These are phyloP conservation scores for Caenorhabditis elegans DNA, from an alignment of 1,140 invertebrate genomes.

Conservation along the genomic window WBcel235 BX284606.5:15697001-15697500, in stretches of 20 bases:
- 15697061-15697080: no score
- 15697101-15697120: no score
- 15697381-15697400: slow-evolving; percentile 42
- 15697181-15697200: slow-evolving; percentile 5
- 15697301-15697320: background rate
- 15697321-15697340: background rate
- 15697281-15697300: slow-evolving; percentile 44
- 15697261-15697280: slow-evolving; percentile 32
- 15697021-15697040: no score
- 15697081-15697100: no score
- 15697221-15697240: slow-evolving; percentile 38
- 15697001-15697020: no score
- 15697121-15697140: no score
- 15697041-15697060: no score
- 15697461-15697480: slow-evolving; percentile 27
- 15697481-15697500: background rate
- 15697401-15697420: slow-evolving; percentile 46
- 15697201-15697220: slow-evolving; percentile 6
- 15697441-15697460: slow-evolving; percentile 45
- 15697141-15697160: no score
- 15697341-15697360: slow-evolving; percentile 39
- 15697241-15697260: slow-evolving; percentile 41
- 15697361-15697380: slow-evolving; percentile 38
- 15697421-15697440: slow-evolving; percentile 42
- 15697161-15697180: background rate